Conservation (phyloP, 2,113 vertebrate genomes). For the Semnornis frantzii region DNA sequence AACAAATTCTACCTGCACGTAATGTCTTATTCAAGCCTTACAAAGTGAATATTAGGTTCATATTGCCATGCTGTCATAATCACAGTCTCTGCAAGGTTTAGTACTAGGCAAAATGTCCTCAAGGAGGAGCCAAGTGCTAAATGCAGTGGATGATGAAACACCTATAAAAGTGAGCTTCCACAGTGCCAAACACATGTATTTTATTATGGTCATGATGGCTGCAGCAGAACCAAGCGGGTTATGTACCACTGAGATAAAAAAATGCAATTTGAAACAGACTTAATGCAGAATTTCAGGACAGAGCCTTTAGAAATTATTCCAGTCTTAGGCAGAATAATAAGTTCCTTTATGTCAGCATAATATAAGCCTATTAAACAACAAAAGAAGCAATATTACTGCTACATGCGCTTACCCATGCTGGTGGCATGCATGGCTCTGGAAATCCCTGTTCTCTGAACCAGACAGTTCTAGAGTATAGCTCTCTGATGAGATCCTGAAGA, state of each 20-base stretch:
- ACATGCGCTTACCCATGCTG: background rate
- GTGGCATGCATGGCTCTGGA: background rate
- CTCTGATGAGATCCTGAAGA: background rate
- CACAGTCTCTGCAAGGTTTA: background rate
- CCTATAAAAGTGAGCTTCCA: slow-evolving; percentile 1
- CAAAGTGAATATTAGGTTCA: slow-evolving; percentile 5
- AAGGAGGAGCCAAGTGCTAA: slow-evolving; percentile 44
- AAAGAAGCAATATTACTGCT: background rate
- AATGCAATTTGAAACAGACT: background rate
- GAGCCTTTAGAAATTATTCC: background rate
- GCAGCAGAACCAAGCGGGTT: background rate
- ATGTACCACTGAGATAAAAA: background rate
- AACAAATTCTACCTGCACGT: background rate
- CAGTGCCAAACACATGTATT: background rate
- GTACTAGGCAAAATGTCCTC: background rate
- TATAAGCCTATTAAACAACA: background rate
- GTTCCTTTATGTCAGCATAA: background rate
- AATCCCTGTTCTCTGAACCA: background rate
- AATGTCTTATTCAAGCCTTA: background rate
- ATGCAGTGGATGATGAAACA: slow-evolving; percentile 5
- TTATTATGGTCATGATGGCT: background rate
- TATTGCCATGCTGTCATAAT: background rate
- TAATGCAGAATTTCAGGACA: background rate
- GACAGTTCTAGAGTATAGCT: background rate
- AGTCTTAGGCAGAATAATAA: background rate